Evolutionary conservation across 2,797 vertebrate species (phyloP).

Genomic region (Lerista edwardsae): DNA sequence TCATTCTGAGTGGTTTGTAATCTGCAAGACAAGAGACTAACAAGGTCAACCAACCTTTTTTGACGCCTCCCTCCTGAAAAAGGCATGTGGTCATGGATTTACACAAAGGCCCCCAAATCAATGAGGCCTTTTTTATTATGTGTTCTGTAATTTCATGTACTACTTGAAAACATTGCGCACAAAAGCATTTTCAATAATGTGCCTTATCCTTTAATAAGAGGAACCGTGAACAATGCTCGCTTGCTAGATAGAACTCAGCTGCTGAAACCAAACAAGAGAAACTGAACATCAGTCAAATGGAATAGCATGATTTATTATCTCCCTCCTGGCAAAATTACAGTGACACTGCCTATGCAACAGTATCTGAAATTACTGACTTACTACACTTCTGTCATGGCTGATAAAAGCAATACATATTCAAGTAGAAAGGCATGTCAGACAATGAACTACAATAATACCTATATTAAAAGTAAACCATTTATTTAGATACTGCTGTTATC

Average conservation of each 20-base stretch:
- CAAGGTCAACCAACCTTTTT: constrained; percentile 22
- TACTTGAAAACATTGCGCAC: constrained; percentile 61
- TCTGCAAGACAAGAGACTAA: constrained; percentile 12
- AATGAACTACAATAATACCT: constrained; percentile 57
- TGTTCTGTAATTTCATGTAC: constrained; percentile 65
- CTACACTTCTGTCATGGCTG: constrained; percentile 64
- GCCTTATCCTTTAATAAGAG: constrained; percentile 67
- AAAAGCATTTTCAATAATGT: constrained; percentile 70
- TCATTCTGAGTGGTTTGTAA: background rate
- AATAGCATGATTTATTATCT: constrained; percentile 69
- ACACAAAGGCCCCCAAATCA: constrained; percentile 44
- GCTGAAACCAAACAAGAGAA: constrained; percentile 65
- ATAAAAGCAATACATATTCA: constrained; percentile 56
- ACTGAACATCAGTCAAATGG: constrained; percentile 68
- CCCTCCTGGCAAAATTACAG: constrained; percentile 68
- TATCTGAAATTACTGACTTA: constrained; percentile 71
- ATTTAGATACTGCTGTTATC: constrained; percentile 56
- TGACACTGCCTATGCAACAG: constrained; percentile 65
- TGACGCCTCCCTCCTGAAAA: constrained; percentile 38
- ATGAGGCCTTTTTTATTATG: constrained; percentile 39
- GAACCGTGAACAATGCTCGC: constrained; percentile 53
- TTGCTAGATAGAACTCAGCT: constrained; percentile 58
- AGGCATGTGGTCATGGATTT: constrained; percentile 32
- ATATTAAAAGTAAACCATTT: constrained; percentile 38
- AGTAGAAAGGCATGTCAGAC: constrained; percentile 51